Evolutionary conservation across 2,888 invertebrate species (phyloP).

Genomic region (Cheilosia grossa): DNA sequence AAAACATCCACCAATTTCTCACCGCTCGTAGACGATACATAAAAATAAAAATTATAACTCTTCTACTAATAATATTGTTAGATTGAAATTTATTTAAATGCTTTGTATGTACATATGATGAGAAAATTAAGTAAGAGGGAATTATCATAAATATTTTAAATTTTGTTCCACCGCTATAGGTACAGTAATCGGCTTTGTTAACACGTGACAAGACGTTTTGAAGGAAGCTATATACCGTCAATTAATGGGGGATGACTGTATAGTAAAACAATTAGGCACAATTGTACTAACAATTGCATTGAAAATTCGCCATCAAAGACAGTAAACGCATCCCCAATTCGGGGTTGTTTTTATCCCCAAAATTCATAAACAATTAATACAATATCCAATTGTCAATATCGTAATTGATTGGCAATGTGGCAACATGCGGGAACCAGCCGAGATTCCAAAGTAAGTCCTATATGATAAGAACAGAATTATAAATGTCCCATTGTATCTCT

Average conservation of each 20-base stretch:
- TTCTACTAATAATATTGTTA: conserved; percentile 28
- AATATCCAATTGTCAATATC: conserved; percentile 61
- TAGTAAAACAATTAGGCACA: conserved; percentile 65
- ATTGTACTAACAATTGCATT: conserved; percentile 63
- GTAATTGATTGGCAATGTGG: conserved; percentile 71
- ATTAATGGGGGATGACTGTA: conserved; percentile 66
- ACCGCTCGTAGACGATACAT: conserved; percentile 44
- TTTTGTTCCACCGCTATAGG: conserved; percentile 72
- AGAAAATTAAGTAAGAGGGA: conserved; percentile 43
- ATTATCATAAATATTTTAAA: conserved; percentile 64
- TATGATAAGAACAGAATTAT: conserved; percentile 34
- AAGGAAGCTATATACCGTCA: conserved; percentile 62
- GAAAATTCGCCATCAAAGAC: conserved; percentile 53
- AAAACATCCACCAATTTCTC: conserved; percentile 23
- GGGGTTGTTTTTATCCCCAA: conserved; percentile 41
- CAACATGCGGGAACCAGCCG: conserved; percentile 72
- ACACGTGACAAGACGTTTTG: conserved; percentile 48
- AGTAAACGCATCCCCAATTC: conserved; percentile 40
- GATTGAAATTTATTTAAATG: conserved; percentile 44
- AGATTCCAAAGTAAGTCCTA: conserved; percentile 72
- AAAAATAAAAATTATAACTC: conserved; percentile 16
- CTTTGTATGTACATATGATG: conserved; percentile 53
- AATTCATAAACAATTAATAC: conserved; percentile 45
- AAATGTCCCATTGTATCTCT: conserved; percentile 29
- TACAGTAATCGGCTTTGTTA: conserved; percentile 56